Evolutionary conservation across 2,888 invertebrate genomes (phyloP).

Genomic region (Gandaritis pyraliata): DNA sequence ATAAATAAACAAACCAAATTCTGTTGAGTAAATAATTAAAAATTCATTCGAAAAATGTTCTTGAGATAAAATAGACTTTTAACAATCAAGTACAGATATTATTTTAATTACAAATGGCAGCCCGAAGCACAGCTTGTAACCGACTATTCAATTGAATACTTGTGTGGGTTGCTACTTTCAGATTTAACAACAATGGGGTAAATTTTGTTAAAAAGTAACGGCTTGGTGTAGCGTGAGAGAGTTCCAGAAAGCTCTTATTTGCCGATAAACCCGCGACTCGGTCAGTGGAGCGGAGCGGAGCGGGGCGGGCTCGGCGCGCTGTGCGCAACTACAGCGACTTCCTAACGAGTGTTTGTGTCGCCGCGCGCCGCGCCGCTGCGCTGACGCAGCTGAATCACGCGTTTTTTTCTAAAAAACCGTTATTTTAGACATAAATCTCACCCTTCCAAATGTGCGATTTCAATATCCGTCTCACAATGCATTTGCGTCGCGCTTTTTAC

Average conservation of each 20-base stretch:
- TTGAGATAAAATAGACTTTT: too few species aligned
- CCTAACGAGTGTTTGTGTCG: constrained; percentile 52
- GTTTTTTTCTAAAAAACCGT: constrained; percentile 77
- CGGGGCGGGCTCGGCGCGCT: constrained; percentile 8
- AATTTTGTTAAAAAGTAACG: constrained; percentile 20
- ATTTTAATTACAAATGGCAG: too few species aligned
- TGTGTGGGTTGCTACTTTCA: constrained; percentile 1
- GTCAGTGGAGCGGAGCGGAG: constrained; percentile 22
- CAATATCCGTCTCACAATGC: constrained; percentile 75
- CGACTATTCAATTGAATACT: neutral
- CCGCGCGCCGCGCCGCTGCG: constrained; percentile 30
- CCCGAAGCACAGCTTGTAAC: neutral
- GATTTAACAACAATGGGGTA: constrained; percentile 2
- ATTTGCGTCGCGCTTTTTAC: constrained; percentile 69
- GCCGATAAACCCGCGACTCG: constrained; percentile 21
- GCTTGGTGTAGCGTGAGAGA: constrained; percentile 28
- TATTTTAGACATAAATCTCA: constrained; percentile 82
- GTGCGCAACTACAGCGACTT: constrained; percentile 5
- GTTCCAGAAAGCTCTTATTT: constrained; percentile 23
- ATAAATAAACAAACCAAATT: too few species aligned
- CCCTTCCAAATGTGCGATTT: constrained; percentile 78
- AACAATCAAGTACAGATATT: too few species aligned
- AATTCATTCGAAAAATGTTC: too few species aligned
- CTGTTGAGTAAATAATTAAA: too few species aligned
- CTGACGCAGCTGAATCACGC: constrained; percentile 71